Percentiles rank a stretch among this genome's conserved stretches.
Evolutionary conservation across 2,888 invertebrate genomes (phyloP).

Genomic region (Drosophila mimetica): DNA sequence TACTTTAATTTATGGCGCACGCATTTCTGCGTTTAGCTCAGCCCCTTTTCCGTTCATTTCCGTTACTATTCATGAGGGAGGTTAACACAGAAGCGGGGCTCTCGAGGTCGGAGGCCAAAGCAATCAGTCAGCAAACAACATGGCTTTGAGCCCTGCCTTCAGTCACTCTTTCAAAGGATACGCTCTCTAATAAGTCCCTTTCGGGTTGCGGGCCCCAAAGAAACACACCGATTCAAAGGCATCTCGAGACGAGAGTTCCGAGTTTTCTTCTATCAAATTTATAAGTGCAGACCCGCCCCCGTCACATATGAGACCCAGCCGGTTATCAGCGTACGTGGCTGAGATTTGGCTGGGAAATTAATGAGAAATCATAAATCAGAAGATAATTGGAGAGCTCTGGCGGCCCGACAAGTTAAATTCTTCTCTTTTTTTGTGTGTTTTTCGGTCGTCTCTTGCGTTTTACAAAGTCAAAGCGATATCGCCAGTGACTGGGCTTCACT

Average conservation of each 20-base stretch:
- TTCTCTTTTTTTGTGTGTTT: constrained; percentile 14
- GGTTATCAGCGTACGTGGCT: constrained; percentile 39
- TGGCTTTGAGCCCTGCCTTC: constrained; percentile 49
- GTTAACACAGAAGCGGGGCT: background rate
- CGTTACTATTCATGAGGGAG: constrained; percentile 34
- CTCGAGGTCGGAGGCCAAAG: constrained; percentile 52
- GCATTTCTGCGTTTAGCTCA: constrained; percentile 71
- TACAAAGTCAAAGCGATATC: constrained; percentile 47
- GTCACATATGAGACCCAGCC: constrained; percentile 4
- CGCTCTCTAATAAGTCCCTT: constrained; percentile 33
- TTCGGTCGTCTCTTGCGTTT: constrained; percentile 8
- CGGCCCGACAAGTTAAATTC: constrained; percentile 8
- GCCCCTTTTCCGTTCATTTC: constrained; percentile 42
- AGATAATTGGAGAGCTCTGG: constrained; percentile 41
- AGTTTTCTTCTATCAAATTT: constrained; percentile 22
- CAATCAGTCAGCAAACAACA: constrained; percentile 73
- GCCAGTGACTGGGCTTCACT: constrained; percentile 19
- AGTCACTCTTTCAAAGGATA: constrained; percentile 22
- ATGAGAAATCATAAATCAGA: constrained; percentile 53
- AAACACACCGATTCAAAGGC: constrained; percentile 32
- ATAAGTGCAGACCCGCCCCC: constrained; percentile 11
- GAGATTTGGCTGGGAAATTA: constrained; percentile 34
- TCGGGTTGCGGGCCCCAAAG: background rate
- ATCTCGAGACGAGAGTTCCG: constrained; percentile 25
- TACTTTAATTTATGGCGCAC: constrained; percentile 79